Base-by-base conservation (phyloP, 2,888 invertebrate genomes). In the Heliconius hortense region DNA sequence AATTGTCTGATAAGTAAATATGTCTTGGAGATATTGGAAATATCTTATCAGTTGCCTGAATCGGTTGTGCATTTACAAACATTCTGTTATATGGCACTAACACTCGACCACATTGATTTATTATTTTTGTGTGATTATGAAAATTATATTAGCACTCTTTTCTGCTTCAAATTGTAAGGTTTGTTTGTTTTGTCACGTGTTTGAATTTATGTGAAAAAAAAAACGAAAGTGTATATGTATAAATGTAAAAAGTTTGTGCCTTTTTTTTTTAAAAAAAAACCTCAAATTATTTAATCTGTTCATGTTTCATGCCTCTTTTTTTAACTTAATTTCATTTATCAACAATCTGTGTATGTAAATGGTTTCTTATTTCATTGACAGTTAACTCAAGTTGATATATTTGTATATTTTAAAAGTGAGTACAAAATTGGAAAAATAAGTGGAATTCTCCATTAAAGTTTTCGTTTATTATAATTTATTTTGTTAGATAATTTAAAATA, bases 41-140 rank as follows among this genome's bases (percentile, higher is more conserved):
- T 91, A 91, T 90, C 91, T 92, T 90, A 92, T 92, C 91, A 82
- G 82, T 81, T 31, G 11, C 79, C 84, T 83, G 84, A 81, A 83
- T 84, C 84, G 82, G 82, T 82, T 82, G 77, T 78, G 83, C 84
- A 85, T 81, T 84, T 78, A 84, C 85, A 84, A 87, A 87, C 82
- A 84, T 81, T 79, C 80, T 82, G 66, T 77, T 60, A 43, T 26
- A 39, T 72, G 53, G 71, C 71, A 75, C 53, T 73, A 59, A 53
- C 18, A 59, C n/a, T 66, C 24, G 24, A 15, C 24, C 39, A 63
- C 84, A 60, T 81, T 82, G 85, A 83, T 85, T 76, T 66, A 43
- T 39, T 26, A 63, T 60, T 78, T 79, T 78, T 72, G 81, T 82
- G 83, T 83, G 82, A 82, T 81, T 82, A 82, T 82, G 83, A 80